Base-by-base conservation (phyloP, 1,140 invertebrate species). In the Chlorops oryzae region DNA sequence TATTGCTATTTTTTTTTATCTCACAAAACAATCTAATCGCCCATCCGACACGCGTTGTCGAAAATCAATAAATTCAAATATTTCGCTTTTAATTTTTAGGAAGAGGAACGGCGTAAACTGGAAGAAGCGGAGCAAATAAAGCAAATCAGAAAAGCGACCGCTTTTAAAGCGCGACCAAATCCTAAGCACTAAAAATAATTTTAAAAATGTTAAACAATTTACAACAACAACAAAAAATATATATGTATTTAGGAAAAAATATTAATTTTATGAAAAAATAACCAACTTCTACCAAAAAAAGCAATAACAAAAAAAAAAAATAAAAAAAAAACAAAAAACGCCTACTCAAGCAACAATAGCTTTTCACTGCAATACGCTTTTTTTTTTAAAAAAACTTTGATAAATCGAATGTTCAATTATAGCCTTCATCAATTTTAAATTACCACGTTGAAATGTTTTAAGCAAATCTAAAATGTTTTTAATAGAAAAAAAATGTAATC, bases 141-240 rank as follows among this genome's bases (percentile, higher is more conserved):
- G 51, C 56, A 68, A 56, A 46, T 70, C 43, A 59, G 67, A 28
- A 70, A 70, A 47, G 54, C 56, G 54, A 68, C 61, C 20, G 57
- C 59, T 48, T 70, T 70, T 48, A 70, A 70, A 62, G 67, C 67
- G 41, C 67, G 67, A 55, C 67, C 63, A 42, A 70, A 70, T 55
- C 67, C 67, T 43, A 13, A 7, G 28, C 7, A 9, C 7, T 32
- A 32, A 32, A 32, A 32, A 32, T 32, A 9, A 32, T 32, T 9
- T 32, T 32, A 42, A 45, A 27, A 45, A 32, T 45, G 17, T 9
- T 45, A 32, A 45, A 32, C 13, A 43, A 32, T 9, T 9, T 13
- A 32, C 6, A 32, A 32, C 6, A 32, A 32, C n/a, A 9, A 32
- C n/a, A 9, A 32, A 32, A 32, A 9, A 32, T 9, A 9, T 38